phyloP scores from a whole-genome alignment of 2,797 vertebrate genomes.

The Columba guinea region DNA sequence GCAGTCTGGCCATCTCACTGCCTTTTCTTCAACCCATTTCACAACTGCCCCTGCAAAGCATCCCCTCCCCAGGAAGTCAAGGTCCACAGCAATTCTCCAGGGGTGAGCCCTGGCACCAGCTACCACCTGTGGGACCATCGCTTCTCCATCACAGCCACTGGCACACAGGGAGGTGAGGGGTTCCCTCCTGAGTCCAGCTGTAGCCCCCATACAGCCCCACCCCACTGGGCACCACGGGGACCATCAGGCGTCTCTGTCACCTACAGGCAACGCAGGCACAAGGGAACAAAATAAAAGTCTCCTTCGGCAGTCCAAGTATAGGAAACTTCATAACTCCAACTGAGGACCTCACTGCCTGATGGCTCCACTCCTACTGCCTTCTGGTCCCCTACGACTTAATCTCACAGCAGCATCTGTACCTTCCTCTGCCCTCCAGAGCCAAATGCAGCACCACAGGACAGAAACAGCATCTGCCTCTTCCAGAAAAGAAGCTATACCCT shows the following conservation, averaged over 20 bases:
- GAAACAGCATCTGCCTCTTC: not conserved
- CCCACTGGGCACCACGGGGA: accelerated
- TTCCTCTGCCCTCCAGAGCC: not conserved
- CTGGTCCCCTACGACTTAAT: not conserved
- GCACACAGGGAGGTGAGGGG: accelerated
- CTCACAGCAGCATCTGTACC: accelerated
- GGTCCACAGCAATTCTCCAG: not conserved
- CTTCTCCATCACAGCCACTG: accelerated
- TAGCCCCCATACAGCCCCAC: accelerated
- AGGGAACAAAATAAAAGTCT: not conserved
- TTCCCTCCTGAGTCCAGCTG: not conserved
- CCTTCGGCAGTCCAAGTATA: not conserved
- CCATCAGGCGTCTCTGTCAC: not conserved
- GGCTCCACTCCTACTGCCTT: not conserved
- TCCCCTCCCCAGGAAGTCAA: not conserved
- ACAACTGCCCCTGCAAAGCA: not conserved
- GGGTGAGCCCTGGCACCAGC: not conserved
- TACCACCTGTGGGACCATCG: accelerated
- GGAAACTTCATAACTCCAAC: not conserved
- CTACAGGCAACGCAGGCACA: not conserved
- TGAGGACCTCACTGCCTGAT: not conserved
- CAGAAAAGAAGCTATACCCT: not conserved
- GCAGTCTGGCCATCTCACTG: not conserved
- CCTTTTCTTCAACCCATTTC: not conserved
- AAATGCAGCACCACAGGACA: accelerated